phyloP scores from a whole-genome alignment of 2,888 invertebrate species.

The Hedya salicella region DNA sequence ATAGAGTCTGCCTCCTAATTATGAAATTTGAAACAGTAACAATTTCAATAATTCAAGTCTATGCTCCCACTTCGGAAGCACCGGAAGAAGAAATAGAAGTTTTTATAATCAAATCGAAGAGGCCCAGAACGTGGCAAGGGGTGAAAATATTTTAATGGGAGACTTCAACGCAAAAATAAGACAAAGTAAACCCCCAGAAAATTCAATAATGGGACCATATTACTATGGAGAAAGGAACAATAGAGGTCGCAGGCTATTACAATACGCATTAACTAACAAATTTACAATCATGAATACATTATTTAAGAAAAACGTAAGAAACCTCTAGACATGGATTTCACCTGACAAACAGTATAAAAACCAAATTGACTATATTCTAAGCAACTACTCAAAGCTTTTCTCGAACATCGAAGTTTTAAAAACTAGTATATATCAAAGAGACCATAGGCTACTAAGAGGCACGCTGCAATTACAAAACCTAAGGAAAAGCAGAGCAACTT shows the following conservation, averaged over 20 bases:
- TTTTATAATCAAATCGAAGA: background rate
- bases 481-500: constrained; percentile 7
- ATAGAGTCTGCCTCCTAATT: background rate
- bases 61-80: background rate
- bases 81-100: constrained; percentile 1
- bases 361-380: too few species aligned
- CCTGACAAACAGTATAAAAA: constrained; percentile 6
- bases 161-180: background rate
- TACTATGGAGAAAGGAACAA: background rate
- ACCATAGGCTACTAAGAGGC: constrained; percentile 11
- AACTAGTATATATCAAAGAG: constrained; percentile 8
- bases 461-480: background rate
- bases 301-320: constrained; percentile 1
- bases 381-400: background rate
- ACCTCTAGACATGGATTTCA: background rate
- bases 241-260: background rate
- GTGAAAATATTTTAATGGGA: background rate
- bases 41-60: background rate
- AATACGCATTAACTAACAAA: background rate
- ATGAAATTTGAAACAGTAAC: background rate
- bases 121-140: background rate
- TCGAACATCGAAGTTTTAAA: constrained; percentile 10
- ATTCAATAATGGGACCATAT: background rate
- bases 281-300: background rate
- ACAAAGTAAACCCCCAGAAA: background rate